Conservation (phyloP, 2,113 vertebrate species). For the Microcebus murinus region DNA sequence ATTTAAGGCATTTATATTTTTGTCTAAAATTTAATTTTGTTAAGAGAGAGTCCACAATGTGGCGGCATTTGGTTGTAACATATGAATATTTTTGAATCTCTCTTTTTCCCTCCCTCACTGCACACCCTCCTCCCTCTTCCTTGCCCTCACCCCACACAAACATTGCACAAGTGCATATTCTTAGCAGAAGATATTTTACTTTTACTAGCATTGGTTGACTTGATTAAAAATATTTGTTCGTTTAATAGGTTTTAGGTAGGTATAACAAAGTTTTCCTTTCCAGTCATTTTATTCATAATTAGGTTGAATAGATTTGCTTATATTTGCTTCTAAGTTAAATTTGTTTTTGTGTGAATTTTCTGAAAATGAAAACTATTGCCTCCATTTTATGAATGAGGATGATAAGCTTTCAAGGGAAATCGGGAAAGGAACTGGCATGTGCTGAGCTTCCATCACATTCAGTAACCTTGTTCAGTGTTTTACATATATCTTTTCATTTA, state of each 20-base stretch:
- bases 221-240: background rate
- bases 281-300: background rate
- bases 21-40: background rate
- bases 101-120: background rate
- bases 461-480: background rate
- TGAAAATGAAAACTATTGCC: background rate
- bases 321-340: background rate
- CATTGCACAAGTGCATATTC: background rate
- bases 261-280: background rate
- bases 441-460: background rate
- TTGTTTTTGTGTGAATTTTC: conserved; percentile 25
- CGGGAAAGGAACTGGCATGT: background rate
- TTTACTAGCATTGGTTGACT: background rate
- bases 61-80: background rate
- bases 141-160: no score
- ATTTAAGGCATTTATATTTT: background rate
- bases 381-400: background rate
- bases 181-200: background rate
- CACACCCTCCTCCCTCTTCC: background rate
- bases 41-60: background rate
- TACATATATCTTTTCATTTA: background rate
- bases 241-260: background rate
- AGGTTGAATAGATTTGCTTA: background rate
- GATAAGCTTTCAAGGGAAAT: background rate
- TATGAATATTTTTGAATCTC: background rate